Evolutionary conservation across 2,113 vertebrate genomes (phyloP), one percentile per base, ranked within the genome.

Genomic region (Microtus ochrogaster): DNA sequence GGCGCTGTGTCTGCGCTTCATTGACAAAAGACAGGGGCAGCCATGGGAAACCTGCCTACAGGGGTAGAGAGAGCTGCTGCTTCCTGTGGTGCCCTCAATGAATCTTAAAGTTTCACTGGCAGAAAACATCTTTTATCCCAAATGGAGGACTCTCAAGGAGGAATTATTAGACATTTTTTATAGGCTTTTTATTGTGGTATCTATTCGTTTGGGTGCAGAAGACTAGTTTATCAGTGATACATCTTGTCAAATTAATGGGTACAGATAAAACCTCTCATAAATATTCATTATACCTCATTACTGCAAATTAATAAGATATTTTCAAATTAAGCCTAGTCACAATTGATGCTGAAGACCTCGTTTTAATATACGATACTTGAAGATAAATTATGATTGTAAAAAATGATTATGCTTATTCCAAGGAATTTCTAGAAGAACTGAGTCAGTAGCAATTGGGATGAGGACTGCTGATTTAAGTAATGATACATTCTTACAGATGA

Each of bases 201-300:
- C 30, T 95, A 96, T n/a, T 91, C 63, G 81, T 90, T 92, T 96
- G 96, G 97, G 97, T 72, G 94, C 65, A 94, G 84, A 97, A 93
- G 74, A 44, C 52, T 89, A 65, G 16, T 55, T 97, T 98, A 98
- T 95, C 94, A 84, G 77, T 87, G 84, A 94, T 81, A 96, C 97
- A 97, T 97, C 92, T 63, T 91, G 82, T 94, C 85, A 97, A 98
- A 96, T 98, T 98, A 98, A 98, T 97, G 97, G 90, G 77, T 97
- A 92, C 92, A 97, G 98, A 98, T 98, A 98, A 98, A 97, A 97
- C 97, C 96, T 97, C 81, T 97, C 97, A 98, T 98, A 98, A 98
- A 98, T 99, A 98, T 98, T 98, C 97, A 98, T 98, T 98, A 97
- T 3, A 94, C 55, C 86, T 98, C 97, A 98, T 98, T 98, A 98